phyloP scores from a whole-genome alignment of 2,888 invertebrate genomes.

The Seladonia tumulorum region DNA sequence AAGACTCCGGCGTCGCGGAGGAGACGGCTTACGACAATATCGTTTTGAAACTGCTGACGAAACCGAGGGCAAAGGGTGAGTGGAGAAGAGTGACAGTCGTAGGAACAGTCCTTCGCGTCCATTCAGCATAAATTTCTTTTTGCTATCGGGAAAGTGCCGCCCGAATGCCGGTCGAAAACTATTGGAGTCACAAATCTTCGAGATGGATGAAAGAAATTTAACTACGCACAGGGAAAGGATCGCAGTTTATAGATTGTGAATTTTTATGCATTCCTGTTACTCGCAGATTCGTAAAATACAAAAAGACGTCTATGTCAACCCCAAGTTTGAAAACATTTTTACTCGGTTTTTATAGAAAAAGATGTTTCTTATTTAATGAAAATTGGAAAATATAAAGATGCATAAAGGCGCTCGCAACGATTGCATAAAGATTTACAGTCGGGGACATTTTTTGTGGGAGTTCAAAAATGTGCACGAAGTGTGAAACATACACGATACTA shows the following conservation, averaged over 20 bases:
- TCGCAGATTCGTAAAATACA: too few relatives aligned
- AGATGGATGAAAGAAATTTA: neutral
- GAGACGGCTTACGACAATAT: slow-evolving; percentile 95
- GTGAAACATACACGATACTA: neutral
- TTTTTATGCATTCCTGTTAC: too few relatives aligned
- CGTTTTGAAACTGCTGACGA: slow-evolving; percentile 93
- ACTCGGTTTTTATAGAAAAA: neutral
- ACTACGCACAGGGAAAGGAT: neutral
- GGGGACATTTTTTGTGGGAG: neutral
- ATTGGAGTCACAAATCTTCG: neutral
- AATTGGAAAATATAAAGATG: neutral
- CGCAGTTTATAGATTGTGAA: neutral
- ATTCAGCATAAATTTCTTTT: neutral
- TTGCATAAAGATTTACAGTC: neutral
- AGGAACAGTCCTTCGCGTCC: neutral
- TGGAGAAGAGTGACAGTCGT: neutral
- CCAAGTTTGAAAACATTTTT: neutral
- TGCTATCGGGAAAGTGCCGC: neutral
- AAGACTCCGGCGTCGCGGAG: slow-evolving; percentile 97
- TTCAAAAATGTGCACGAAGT: neutral
- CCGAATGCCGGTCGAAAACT: neutral
- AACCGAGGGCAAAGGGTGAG: slow-evolving; percentile 95
- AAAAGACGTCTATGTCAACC: neutral
- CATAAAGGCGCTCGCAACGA: too few relatives aligned
- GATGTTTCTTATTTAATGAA: neutral